These are phyloP conservation scores for Sycobia sp. DNA, from an alignment of 1,140 invertebrate genomes.

Conservation along the genomic window DNA sequence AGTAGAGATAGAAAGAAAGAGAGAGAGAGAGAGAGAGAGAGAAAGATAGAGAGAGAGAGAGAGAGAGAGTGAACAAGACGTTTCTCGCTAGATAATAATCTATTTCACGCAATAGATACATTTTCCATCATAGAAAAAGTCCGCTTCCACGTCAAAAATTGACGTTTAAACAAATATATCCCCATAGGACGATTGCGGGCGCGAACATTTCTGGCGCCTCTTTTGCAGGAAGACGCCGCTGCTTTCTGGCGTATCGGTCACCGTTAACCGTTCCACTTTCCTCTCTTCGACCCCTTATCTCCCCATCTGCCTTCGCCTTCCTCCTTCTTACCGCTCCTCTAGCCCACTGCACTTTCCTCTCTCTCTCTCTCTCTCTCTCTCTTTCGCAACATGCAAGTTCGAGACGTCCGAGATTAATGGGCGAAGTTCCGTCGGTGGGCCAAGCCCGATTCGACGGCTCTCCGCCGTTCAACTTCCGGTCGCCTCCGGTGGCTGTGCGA, in stretches of 20 bases:
- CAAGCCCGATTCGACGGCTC: constrained; percentile 20
- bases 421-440: constrained; percentile 21
- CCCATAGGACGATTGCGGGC: background rate
- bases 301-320: background rate
- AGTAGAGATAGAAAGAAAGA: too few relatives aligned
- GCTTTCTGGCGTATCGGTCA: background rate
- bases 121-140: constrained; percentile 21
- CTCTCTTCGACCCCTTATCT: background rate
- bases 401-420: constrained; percentile 28
- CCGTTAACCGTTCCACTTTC: background rate
- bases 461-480: constrained; percentile 25
- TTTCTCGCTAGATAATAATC: constrained; percentile 18
- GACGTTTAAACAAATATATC: background rate
- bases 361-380: background rate
- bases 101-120: constrained; percentile 12
- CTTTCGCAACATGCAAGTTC: too few relatives aligned
- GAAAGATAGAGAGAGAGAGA: too few relatives aligned
- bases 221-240: background rate
- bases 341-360: background rate
- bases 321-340: background rate
- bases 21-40: too few relatives aligned
- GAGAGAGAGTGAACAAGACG: too few relatives aligned
- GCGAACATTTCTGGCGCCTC: background rate
- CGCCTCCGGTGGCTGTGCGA: background rate
- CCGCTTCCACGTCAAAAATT: background rate